Conservation (phyloP, 2,113 vertebrate genomes). For the Protobothrops flavoviridis region DNA sequence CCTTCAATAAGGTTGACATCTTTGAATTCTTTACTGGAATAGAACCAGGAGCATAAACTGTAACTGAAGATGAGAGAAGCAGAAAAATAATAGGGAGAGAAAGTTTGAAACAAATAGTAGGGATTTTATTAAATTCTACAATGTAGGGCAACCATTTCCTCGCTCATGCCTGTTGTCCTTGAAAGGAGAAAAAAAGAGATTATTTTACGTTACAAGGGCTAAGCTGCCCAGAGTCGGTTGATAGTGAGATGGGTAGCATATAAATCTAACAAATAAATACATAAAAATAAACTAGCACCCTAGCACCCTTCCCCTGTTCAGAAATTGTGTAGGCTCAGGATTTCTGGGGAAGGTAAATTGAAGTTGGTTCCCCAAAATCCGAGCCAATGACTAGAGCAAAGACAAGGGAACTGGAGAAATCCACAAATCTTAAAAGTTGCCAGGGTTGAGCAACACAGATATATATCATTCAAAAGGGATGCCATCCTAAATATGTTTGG, state of each 20-base stretch:
- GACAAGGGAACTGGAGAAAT: too few relatives aligned
- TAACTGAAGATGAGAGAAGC: accelerated
- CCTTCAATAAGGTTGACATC: neutral
- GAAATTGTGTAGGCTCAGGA: neutral
- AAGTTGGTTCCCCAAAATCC: neutral
- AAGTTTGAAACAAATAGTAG: neutral
- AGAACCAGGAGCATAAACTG: neutral
- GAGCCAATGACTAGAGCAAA: too few relatives aligned
- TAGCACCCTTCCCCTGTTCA: neutral
- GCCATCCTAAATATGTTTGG: neutral
- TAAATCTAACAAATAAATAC: too few relatives aligned
- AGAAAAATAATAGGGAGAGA: neutral
- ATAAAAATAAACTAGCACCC: neutral
- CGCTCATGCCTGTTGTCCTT: neutral
- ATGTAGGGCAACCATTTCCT: neutral
- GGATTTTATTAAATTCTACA: neutral
- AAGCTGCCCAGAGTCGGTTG: neutral
- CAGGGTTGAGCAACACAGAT: neutral
- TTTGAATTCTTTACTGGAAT: neutral
- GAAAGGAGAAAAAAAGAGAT: neutral
- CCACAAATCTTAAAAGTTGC: too few relatives aligned
- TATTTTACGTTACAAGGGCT: neutral
- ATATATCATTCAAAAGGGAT: neutral
- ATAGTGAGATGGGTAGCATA: too few relatives aligned
- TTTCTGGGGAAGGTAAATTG: neutral